Conservation (phyloP, 2,888 invertebrate genomes). For the Chrysodeixis includens region DNA sequence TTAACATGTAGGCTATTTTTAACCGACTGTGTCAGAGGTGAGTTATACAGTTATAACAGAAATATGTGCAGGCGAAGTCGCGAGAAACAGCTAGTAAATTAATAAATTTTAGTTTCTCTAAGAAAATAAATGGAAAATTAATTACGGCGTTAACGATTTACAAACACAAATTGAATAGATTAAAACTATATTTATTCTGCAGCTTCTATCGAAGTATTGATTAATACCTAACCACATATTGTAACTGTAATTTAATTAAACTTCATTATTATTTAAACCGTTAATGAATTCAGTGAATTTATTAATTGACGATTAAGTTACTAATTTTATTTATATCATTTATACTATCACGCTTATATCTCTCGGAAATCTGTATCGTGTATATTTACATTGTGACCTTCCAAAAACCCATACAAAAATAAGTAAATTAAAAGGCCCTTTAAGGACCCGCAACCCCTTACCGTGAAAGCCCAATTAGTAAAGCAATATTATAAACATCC, state of each 20-base stretch:
- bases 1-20: too few species aligned
- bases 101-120: slow-evolving; percentile 20
- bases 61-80: too few species aligned
- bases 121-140: slow-evolving; percentile 18
- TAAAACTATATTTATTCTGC: slow-evolving; percentile 12
- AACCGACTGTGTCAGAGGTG: too few species aligned
- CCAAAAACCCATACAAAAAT: neutral
- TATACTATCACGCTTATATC: too few species aligned
- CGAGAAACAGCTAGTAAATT: too few species aligned
- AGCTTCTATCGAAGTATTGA: slow-evolving; percentile 1
- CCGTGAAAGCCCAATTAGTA: slow-evolving; percentile 2
- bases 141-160: neutral
- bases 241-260: neutral
- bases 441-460: neutral
- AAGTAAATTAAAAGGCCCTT: slow-evolving; percentile 1
- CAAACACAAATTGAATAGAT: neutral
- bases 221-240: slow-evolving; percentile 6
- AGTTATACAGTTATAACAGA: too few species aligned
- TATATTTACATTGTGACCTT: too few species aligned
- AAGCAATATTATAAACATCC: slow-evolving; percentile 5
- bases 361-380: too few species aligned
- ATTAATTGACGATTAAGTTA: neutral
- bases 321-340: neutral
- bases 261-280: neutral
- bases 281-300: neutral